Evolutionary conservation across 2,888 invertebrate species (phyloP), one percentile per base, ranked within the genome.

Genomic region (Ormia ochracea): DNA sequence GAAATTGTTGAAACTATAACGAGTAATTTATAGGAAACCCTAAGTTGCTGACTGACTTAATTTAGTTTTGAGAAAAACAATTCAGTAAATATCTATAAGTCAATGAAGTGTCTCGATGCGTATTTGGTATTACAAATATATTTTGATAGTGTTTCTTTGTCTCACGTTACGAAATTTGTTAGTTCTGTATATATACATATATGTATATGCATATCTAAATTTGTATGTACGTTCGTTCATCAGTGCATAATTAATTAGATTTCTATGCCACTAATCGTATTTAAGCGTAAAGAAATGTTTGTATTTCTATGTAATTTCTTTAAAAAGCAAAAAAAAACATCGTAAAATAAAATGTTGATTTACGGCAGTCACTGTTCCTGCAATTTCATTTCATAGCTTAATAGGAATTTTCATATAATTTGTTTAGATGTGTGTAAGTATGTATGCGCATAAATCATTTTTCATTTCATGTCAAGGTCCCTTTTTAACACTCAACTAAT

Each of bases 401-500:
- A 52, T 54, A 56, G 43, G 50, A 63, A 63, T 58, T 68, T 48
- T 43, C n/a, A 17, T 54, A 68, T 48, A 23, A n/a, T n/a, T n/a
- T n/a, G n/a, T n/a, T n/a, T n/a, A 36, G 31, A 26, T 43, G 33
- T 52, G 36, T 31, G 26, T 28, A 9, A 41, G 21, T 45, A 23
- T 45, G 17, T 38, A 10, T 74, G 36, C 31, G 56, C 69, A 45
- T 36, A 48, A 43, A 65, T 2, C 31, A 41, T 50, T 66, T 54
- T 14, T 56, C 26, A 19, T 26, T 80, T 80, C 80, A 80, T 80
- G 58, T 50, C 80, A 80, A 80, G 80, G 80, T 72, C 80, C 48
- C 21, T 23, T 38, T 72, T 33, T 69, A 56, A 56, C 58, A 41
- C 12, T 54, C 14, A 23, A 73, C 23, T 36, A 61, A 14, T 52